Percentiles rank a stretch among this genome's conserved stretches.
These are phyloP conservation scores for Circaetus cinerascens DNA, from an alignment of 2,113 vertebrate species.

Conservation along the genomic window DNA sequence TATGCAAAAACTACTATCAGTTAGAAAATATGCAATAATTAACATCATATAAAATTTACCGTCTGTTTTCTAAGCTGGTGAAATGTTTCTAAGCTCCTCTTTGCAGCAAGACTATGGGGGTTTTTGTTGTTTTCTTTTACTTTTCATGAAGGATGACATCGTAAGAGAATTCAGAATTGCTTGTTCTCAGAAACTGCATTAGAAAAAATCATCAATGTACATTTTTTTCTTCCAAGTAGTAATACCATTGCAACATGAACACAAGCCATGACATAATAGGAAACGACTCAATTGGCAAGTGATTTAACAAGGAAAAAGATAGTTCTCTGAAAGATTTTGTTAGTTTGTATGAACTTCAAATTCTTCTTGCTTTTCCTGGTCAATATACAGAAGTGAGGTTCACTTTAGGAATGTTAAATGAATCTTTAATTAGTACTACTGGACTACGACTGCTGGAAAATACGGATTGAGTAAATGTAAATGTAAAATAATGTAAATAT, in stretches of 20 bases:
- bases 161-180: neutral
- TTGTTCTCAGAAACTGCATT: neutral
- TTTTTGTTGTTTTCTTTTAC: neutral
- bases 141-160: neutral
- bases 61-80: neutral
- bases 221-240: neutral
- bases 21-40: neutral
- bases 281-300: neutral
- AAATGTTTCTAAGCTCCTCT: neutral
- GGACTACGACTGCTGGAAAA: neutral
- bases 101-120: neutral
- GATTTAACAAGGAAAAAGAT: neutral
- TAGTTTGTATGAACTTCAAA: neutral
- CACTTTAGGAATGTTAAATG: neutral
- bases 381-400: neutral
- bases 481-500: neutral
- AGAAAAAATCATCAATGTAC: neutral
- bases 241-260: neutral
- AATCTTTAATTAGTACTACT: neutral
- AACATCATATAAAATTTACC: neutral
- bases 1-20: neutral
- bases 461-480: neutral
- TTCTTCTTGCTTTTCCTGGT: neutral
- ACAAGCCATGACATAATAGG: neutral
- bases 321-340: neutral